These are phyloP conservation scores for Regulus satrapa DNA, from an alignment of 2,113 vertebrate species.

Conservation along the genomic window DNA sequence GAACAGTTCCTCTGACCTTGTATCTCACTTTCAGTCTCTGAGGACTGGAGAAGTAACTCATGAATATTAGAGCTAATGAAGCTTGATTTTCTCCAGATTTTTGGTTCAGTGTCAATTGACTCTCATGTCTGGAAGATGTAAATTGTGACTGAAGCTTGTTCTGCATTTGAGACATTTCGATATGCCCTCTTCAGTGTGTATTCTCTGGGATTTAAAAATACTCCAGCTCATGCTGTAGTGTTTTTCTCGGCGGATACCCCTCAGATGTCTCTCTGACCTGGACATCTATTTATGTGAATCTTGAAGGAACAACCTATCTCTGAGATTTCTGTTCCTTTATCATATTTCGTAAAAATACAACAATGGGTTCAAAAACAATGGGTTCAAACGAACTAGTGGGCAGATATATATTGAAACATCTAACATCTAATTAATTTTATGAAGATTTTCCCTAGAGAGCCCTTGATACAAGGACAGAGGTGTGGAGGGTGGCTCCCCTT, in stretches of 20 bases:
- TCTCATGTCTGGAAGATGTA: background rate
- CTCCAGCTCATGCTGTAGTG: background rate
- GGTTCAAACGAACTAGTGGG: background rate
- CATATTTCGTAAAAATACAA: background rate
- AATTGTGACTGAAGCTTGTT: background rate
- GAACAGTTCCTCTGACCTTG: background rate
- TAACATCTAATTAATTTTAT: background rate
- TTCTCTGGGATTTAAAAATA: background rate
- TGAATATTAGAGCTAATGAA: conserved; percentile 30
- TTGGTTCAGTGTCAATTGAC: background rate
- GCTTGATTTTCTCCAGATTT: conserved; percentile 4
- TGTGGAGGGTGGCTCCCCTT: background rate
- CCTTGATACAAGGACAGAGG: background rate
- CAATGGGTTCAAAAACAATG: background rate
- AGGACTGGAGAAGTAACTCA: background rate
- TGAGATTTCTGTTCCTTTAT: background rate
- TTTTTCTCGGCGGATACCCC: background rate
- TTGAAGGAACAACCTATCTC: background rate
- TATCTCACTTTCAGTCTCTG: background rate
- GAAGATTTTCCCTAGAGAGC: background rate
- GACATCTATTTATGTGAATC: background rate
- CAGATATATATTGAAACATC: background rate
- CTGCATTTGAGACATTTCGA: background rate
- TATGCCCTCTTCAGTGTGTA: background rate
- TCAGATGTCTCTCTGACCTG: background rate